phyloP scores from a whole-genome alignment of 1,140 invertebrate species.

The Drosophila mauritiana region DNA sequence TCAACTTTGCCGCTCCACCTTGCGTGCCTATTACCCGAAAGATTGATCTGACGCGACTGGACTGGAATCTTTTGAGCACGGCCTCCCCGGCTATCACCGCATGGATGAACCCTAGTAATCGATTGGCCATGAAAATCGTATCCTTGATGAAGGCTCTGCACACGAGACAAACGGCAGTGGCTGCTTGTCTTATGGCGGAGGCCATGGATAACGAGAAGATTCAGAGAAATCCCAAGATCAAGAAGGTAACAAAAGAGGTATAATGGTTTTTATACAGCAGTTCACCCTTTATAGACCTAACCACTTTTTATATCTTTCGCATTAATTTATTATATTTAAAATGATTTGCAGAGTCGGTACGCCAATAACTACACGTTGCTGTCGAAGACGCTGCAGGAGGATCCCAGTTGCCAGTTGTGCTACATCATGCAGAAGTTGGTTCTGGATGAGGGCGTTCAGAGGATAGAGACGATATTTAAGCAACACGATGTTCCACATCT shows the following conservation, averaged over 20 bases:
- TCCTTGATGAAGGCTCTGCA: conserved; percentile 91
- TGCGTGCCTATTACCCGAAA: conserved; percentile 96
- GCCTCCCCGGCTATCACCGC: conserved; percentile 98
- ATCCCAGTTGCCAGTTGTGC: conserved; percentile 97
- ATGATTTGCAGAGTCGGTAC: conserved; percentile 92
- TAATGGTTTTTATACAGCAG: background rate
- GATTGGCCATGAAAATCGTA: conserved; percentile 92
- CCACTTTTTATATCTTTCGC: no score
- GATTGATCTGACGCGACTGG: conserved; percentile 96
- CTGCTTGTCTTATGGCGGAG: conserved; percentile 97
- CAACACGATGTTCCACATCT: conserved; percentile 93
- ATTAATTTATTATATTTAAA: background rate
- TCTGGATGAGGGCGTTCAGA: conserved; percentile 89
- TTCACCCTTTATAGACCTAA: background rate
- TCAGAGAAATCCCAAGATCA: conserved; percentile 81
- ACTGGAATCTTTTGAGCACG: conserved; percentile 98
- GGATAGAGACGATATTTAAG: conserved; percentile 93
- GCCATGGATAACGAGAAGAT: conserved; percentile 90
- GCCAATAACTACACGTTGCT: conserved; percentile 92
- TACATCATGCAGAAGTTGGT: conserved; percentile 95
- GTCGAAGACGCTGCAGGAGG: conserved; percentile 96
- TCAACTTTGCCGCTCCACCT: conserved; percentile 98
- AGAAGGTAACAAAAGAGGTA: conserved; percentile 61
- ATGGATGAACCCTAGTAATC: conserved; percentile 98
- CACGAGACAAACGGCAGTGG: conserved; percentile 92